Percentiles rank a stretch among this genome's conserved stretches.
phyloP scores from a whole-genome alignment of 2,113 vertebrate genomes.

The Phocoena sinus region DNA sequence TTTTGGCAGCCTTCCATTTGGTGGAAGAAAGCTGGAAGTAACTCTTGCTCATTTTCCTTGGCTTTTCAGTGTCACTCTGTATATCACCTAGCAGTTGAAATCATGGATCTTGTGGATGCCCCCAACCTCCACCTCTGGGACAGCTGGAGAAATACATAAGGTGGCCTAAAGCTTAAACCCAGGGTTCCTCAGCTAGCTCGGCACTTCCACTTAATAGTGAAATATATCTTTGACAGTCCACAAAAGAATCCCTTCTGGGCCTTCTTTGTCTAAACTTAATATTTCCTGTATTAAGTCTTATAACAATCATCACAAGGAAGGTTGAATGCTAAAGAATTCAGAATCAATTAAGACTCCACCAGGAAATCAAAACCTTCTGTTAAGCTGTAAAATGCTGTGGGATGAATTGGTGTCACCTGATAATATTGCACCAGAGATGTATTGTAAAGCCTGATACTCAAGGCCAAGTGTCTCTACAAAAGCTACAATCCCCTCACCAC shows the following conservation, averaged over 20 bases:
- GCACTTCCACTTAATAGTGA: background rate
- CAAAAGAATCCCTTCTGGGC: conserved; percentile 52
- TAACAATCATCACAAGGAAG: conserved; percentile 51
- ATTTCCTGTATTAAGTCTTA: conserved; percentile 67
- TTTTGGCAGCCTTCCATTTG: background rate
- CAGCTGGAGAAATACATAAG: background rate
- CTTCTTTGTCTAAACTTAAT: conserved; percentile 71
- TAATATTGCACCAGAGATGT: conserved; percentile 51
- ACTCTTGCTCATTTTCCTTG: background rate
- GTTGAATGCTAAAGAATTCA: conserved; percentile 71
- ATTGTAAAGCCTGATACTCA: conserved; percentile 62
- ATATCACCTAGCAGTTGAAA: background rate
- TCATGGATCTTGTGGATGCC: background rate
- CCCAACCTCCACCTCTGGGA: background rate
- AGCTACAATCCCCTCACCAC: conserved; percentile 62
- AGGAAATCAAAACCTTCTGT: conserved; percentile 77
- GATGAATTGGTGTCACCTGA: conserved; percentile 66
- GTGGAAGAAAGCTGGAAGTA: conserved; percentile 25
- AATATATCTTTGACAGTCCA: conserved; percentile 57
- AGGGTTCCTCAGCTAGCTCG: background rate
- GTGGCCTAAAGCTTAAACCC: conserved; percentile 49
- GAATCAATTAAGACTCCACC: conserved; percentile 73
- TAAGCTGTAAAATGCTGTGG: conserved; percentile 65
- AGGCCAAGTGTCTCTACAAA: conserved; percentile 70
- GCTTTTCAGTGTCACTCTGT: background rate